Conservation (phyloP, 1,140 invertebrate species). For the Trigoniulus corallinus region DNA sequence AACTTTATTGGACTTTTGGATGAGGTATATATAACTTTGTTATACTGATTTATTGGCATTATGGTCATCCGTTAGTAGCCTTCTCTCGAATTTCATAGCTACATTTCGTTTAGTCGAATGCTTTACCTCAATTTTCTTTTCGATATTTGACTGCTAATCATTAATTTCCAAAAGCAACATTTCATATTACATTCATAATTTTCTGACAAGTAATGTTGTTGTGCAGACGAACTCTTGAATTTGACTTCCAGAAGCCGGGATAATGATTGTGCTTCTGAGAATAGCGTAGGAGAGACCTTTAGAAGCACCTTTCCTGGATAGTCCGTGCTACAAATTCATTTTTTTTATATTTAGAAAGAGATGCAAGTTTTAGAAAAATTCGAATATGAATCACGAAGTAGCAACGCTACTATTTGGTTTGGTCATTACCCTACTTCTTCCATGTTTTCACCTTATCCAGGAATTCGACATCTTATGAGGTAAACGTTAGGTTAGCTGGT, state of each 20-base stretch:
- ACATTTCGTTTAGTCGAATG: neutral
- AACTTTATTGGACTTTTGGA: constrained; percentile 73
- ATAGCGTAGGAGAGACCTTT: neutral
- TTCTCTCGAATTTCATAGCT: neutral
- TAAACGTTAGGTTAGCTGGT: too few relatives aligned
- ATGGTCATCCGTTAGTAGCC: neutral
- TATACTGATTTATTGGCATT: constrained; percentile 7
- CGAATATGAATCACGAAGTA: constrained; percentile 27
- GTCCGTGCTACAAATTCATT: neutral
- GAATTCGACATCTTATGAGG: constrained; percentile 35
- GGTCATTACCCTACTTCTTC: constrained; percentile 87
- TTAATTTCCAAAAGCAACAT: too few relatives aligned
- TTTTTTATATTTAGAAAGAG: constrained; percentile 27
- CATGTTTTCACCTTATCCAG: constrained; percentile 44
- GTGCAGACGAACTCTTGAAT: too few relatives aligned
- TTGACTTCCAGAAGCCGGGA: neutral
- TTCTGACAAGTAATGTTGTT: too few relatives aligned
- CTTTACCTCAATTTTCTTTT: too few relatives aligned
- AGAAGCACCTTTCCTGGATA: neutral
- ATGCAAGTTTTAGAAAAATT: constrained; percentile 34
- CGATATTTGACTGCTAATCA: too few relatives aligned
- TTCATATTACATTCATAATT: too few relatives aligned
- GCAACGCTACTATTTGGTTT: constrained; percentile 60
- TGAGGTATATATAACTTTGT: constrained; percentile 20
- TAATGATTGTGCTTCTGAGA: neutral